Evolutionary conservation across 1,140 invertebrate species (phyloP).

Genomic region (Araneus ventricosus): DNA sequence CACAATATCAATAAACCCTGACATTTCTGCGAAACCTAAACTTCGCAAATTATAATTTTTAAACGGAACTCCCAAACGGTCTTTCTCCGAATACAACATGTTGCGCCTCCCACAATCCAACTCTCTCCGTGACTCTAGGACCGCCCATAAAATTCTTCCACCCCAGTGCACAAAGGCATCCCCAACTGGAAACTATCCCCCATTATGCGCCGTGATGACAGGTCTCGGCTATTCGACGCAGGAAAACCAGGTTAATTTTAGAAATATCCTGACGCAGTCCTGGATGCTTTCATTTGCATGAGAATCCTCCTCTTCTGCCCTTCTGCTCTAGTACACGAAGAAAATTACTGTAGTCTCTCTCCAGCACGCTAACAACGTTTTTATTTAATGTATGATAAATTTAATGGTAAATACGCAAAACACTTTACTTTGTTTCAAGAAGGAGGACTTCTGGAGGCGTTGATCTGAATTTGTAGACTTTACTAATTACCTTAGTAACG

Average conservation of each 20-base stretch:
- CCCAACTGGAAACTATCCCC: conserved; percentile 16
- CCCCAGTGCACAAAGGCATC: no score
- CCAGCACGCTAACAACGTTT: background rate
- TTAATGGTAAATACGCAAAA: background rate
- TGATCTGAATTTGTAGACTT: background rate
- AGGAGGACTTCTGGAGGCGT: no score
- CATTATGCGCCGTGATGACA: conserved; percentile 34
- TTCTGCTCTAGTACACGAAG: background rate
- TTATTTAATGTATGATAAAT: conserved; percentile 10
- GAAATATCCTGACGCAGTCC: background rate
- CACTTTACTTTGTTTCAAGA: background rate
- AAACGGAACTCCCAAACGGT: background rate
- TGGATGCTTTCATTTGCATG: conserved; percentile 38
- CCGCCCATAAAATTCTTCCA: conserved; percentile 19
- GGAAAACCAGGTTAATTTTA: conserved; percentile 38
- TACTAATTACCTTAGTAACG: background rate
- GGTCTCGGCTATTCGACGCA: background rate
- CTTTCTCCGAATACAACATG: background rate
- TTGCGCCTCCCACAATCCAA: background rate
- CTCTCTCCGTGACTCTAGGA: background rate
- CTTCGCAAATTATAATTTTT: background rate
- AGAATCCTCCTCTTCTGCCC: background rate
- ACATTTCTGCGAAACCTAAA: background rate
- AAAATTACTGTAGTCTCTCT: background rate
- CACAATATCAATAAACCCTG: background rate